A percentile compares a stretch with the other conserved stretches of the same genome.
Evolutionary conservation across 2,113 vertebrate species (phyloP).

Genomic region (Zosterops japonicus): DNA sequence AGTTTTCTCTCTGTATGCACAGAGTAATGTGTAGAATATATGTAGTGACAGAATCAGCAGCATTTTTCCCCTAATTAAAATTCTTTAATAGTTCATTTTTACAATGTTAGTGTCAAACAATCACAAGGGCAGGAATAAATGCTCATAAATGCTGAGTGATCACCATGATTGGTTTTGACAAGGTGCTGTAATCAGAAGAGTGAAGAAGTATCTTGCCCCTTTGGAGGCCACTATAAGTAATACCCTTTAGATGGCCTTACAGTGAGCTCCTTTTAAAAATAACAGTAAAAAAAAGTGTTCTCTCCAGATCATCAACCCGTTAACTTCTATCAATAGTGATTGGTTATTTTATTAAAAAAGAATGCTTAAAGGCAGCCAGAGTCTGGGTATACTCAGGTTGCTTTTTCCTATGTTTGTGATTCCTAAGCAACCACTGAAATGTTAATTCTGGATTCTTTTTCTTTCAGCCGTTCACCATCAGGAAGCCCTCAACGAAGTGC

Average conservation of each 20-base stretch:
- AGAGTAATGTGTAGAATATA: not conserved
- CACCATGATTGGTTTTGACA: not conserved
- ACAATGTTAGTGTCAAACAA: not conserved
- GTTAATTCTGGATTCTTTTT: conserved; percentile 38
- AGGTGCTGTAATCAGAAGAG: not conserved
- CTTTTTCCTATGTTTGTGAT: not conserved
- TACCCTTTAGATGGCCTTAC: not conserved
- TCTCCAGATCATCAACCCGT: not conserved
- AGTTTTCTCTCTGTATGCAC: not conserved
- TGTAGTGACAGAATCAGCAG: not conserved
- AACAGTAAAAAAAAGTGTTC: not conserved
- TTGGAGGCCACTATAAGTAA: not conserved
- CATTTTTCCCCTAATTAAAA: not conserved
- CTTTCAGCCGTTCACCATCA: conserved; percentile 82
- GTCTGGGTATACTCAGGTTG: not conserved
- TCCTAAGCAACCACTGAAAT: not conserved
- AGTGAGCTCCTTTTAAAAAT: not conserved
- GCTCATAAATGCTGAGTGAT: not conserved
- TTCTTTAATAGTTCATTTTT: not conserved
- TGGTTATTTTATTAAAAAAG: not conserved
- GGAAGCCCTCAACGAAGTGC: conserved; percentile 83
- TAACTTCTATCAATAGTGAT: not conserved
- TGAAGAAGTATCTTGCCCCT: not conserved
- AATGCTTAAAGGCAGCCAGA: not conserved
- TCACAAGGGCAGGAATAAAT: not conserved